Base-by-base conservation (phyloP, 2,797 vertebrate genomes). In the Ctenopoma kingsleyae region DNA sequence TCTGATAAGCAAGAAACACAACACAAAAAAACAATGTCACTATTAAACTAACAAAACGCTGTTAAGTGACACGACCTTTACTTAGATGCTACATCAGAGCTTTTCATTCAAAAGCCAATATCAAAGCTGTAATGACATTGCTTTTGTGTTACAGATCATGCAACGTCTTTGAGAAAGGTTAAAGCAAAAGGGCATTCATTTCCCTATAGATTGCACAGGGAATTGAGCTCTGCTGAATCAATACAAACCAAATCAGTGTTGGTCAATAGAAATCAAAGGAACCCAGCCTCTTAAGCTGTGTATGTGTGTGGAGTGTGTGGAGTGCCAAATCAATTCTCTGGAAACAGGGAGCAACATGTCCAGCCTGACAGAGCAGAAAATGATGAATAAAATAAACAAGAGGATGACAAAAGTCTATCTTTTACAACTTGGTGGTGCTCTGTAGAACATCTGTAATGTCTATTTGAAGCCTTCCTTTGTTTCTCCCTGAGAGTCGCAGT, bases 161-260 rank as follows among this genome's bases (percentile, higher is more conserved):
- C 59, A 67, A 25, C 1, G 63, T 85, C 87, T 89, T 89, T 85
- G 69, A 71, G 86, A 84, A 89, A 89, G 88, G 85, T 85, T 85
- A 83, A 88, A 87, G 83, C 70, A 86, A 91, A 89, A 89, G 86
- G 86, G 70, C 84, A 81, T 81, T 87, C 54, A 86, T 91, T 90
- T 91, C 81, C 88, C 84, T 87, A 67, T 71, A 89, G 85, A 92
- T 81, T 87, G 81, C 66, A 57, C 52, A 17, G 85, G 85, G 83
- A 87, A 89, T 91, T 87, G 88, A 65, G 84, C 67, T 35, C 40
- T 61, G 44, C 65, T 59, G 41, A 87, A 90, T 93, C 92, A 90
- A 91, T 91, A 90, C 71, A 90, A 91, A 90, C 48, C 81, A 84
- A 93, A 92, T 91, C 88, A 88, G 80, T 73, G 80, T 65, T 78